phyloP scores from a whole-genome alignment of 2,888 invertebrate species.

The Lithophane leautieri region DNA sequence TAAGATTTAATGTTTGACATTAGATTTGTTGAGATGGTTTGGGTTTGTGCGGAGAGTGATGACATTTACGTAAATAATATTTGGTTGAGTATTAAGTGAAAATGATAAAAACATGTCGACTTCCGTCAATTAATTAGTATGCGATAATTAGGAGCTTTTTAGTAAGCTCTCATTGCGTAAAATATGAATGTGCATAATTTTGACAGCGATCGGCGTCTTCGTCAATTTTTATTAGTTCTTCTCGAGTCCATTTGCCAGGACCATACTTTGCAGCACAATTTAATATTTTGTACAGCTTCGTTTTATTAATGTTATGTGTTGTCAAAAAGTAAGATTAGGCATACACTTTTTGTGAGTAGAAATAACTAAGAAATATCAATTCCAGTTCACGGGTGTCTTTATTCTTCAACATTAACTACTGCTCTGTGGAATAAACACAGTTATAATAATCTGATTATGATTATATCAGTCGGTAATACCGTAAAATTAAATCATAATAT shows the following conservation, averaged over 20 bases:
- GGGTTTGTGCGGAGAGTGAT: constrained; percentile 26
- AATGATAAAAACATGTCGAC: background rate
- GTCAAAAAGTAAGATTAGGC: background rate
- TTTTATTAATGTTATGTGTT: background rate
- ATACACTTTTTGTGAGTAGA: background rate
- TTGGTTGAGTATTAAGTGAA: background rate
- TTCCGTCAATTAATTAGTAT: background rate
- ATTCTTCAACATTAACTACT: background rate
- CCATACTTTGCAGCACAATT: background rate
- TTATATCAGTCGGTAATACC: background rate
- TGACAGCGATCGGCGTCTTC: no score
- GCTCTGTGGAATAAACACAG: background rate
- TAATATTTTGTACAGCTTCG: background rate
- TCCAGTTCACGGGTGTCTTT: background rate
- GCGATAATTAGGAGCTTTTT: background rate
- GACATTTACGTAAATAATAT: background rate
- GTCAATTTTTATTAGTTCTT: background rate
- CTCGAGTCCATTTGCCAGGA: background rate
- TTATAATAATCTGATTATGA: background rate
- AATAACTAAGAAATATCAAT: background rate
- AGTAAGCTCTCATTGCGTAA: background rate
- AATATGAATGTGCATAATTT: background rate
- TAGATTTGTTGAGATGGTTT: constrained; percentile 32
- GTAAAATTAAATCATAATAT: constrained; percentile 17
- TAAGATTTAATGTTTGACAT: constrained; percentile 61